Evolutionary conservation across 2,888 invertebrate genomes (phyloP), one percentile per base, ranked within the genome.

Genomic region (Pocota personata): DNA sequence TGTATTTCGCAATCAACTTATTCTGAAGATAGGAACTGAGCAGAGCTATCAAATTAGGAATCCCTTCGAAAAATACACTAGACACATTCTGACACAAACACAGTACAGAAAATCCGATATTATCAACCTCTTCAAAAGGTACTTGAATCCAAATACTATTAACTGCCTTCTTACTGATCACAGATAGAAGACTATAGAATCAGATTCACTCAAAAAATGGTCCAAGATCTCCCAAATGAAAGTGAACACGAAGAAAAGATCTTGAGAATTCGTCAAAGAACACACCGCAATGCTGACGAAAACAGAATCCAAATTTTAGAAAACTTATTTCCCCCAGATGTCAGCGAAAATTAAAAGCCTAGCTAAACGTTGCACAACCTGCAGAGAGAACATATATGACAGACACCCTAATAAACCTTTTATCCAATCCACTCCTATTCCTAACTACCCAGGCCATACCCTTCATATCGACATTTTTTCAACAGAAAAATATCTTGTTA

Each of bases 391-490:
- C 16, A 82, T 69, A 62, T 73, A 71, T 37, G 76, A 76, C 21
- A 24, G 84, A 8, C 67, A 80, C n/a, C 64, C 64, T 4, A 62
- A 62, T 2, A 55, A 64, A 35, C 55, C 21, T 7, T 0, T 19
- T 3, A 16, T 66, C 4, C 24, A 24, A 24, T 2, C 35, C 1
- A 86, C 73, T 4, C 77, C 77, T 3, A 69, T 83, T 19, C 82
- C 83, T 5, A 67, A 55, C 19, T 78, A 77, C 16, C 80, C 82
- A 5, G 72, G 24, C 24, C 75, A 87, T 14, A 79, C 55, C 7
- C 7, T 87, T 1, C 84, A 86, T 48, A 66, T 87, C 2, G 82
- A 80, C 19, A 86, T 86, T 21, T 66, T 40, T 76, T 79, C 21
- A 64, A 69, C 21, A n/a, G 32, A 87, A 50, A 58, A 27, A 21